Base-by-base conservation (phyloP, 2,888 invertebrate genomes). In the Leptopterna dolabrata region DNA sequence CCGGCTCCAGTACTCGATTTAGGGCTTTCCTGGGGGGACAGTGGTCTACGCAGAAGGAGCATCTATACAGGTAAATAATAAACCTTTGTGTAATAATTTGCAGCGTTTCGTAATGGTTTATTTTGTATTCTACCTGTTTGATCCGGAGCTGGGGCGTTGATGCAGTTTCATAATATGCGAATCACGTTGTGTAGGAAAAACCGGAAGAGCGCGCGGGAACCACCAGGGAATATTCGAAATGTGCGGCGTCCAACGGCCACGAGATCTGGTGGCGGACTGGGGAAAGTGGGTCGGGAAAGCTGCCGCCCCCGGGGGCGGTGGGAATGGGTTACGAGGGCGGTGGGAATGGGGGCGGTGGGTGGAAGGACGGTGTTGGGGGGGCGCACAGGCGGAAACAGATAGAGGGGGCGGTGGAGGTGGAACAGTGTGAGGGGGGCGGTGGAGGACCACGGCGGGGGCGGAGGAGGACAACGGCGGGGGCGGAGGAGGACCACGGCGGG, bases 151-250 rank as follows among this genome's bases (percentile, higher is more conserved):
- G 43, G 45, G 45, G 19, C 45, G 78, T 41, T 27, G 78, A 78
- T 45, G 78, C 78, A 78, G 78, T 78, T 24, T 78, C 78, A 78
- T 78, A 78, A 41, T 78, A 78, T 43, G 78, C 41, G 41, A 24
- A 45, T 78, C 73, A 45, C 78, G 78, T 27, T 27, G 13, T 43
- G 24, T 45, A n/a, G n/a, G 78, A 24, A 78, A 78, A 45, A 19
- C 19, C 78, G 78, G 19, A 45, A 16, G 45, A 78, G 78, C 43
- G 27, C 43, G 45, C 78, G 78, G 78, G 16, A 41, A 7, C n/a
- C n/a, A 76, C 76, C 41, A 19, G 1, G 24, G 27, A 45, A 45
- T 3, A 24, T 9, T 7, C 19, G 27, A 45, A 45, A 13, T 14
- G 13, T 45, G 24, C 43, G 78, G 45, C 41, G 78, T 78, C 78